Evolutionary conservation across 2,888 invertebrate species (phyloP), one percentile per base, ranked within the genome.

Genomic region (Cistogaster globosa): DNA sequence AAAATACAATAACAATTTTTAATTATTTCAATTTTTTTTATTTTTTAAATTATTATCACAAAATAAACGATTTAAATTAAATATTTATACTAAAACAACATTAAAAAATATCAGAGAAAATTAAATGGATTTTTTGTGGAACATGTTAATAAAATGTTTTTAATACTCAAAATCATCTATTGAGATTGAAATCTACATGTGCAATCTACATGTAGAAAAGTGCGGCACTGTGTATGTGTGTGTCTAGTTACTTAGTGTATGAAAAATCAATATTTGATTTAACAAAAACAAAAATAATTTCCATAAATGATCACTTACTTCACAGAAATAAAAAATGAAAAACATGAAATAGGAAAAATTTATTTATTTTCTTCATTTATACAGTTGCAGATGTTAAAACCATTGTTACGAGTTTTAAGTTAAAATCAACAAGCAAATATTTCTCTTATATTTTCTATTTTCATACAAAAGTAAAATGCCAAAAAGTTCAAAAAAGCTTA

Each of bases 191-290:
- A 8, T 20, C 45, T 45, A 16, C 4, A 42, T 22, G 20, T 16
- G 42, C 20, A 38, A 38, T 38, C 11, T 36, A 0, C 38, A 38
- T 60, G 42, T 63, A 8, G 14, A 0, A 7, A 16, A 22, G 2
- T n/a, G 2, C 16, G 7, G 16, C 5, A 22, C 4, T 53, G 9
- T n/a, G 9, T 32, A 12, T 53, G 18, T 4, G 18, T 14, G 2
- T 36, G 36, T 53, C 38, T 7, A 55, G 38, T 68, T 14, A 42
- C n/a, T 55, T 38, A 36, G 53, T 53, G 45, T 65, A 63, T 58
- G 72, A 74, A 83, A 83, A 74, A 78, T 78, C 83, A 78, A 83
- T 78, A 45, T 48, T 48, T 48, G 62, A 68, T 68, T 57, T 57
- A 80, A 65, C 26, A 72, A 60, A 57, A 76, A 20, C 9, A 36